phyloP scores from a whole-genome alignment of 2,888 invertebrate genomes.

The Suillia variegata region DNA sequence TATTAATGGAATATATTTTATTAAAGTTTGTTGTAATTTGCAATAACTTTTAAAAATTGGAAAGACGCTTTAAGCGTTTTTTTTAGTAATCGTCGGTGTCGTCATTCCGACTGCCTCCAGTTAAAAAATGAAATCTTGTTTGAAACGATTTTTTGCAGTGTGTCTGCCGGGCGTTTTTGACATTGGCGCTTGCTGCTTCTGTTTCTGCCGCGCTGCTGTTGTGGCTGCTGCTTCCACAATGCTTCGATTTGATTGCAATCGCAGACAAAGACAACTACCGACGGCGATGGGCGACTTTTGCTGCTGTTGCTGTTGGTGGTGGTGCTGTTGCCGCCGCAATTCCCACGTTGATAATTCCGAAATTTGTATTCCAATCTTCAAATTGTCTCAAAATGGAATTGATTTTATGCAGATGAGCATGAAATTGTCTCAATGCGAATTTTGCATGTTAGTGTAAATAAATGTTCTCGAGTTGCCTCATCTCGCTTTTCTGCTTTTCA shows the following conservation, averaged over 20 bases:
- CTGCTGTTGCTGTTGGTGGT: conserved; percentile 15
- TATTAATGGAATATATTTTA: too few species aligned
- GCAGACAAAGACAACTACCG: conserved; percentile 13
- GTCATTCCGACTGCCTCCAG: too few species aligned
- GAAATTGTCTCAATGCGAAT: conserved; percentile 57
- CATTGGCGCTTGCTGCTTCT: too few species aligned
- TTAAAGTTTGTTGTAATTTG: too few species aligned
- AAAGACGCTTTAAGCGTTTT: too few species aligned
- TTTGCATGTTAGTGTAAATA: conserved; percentile 50
- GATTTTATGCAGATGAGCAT: conserved; percentile 62
- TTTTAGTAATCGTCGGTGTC: too few species aligned
- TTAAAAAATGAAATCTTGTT: too few species aligned
- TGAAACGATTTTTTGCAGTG: too few species aligned
- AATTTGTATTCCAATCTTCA: conserved; percentile 62
- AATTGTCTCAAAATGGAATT: conserved; percentile 62
- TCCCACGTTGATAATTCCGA: conserved; percentile 57
- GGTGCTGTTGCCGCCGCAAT: conserved; percentile 32
- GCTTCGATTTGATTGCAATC: conserved; percentile 45
- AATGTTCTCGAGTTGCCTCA: conserved; percentile 35
- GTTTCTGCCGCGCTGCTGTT: neutral
- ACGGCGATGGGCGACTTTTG: conserved; percentile 10
- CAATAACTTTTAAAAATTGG: too few species aligned
- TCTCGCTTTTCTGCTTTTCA: too few species aligned
- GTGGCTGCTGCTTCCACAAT: neutral
- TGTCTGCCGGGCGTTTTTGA: too few species aligned